Evolutionary conservation across 1,140 invertebrate genomes (phyloP), one percentile per base, ranked within the genome.

Genomic region (Lasaia peninsularis): DNA sequence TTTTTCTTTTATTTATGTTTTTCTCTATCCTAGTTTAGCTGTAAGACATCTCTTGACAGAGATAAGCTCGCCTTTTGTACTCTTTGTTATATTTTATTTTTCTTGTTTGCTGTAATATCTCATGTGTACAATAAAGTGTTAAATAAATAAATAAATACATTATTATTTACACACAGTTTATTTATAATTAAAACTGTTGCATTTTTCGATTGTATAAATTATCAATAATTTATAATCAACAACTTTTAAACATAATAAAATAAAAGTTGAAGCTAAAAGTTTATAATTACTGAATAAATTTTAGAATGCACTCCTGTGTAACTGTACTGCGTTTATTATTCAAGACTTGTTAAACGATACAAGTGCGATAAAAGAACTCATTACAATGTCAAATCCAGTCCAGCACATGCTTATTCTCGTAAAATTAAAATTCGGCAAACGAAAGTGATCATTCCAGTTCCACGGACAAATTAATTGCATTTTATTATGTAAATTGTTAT

Each of bases 401-500:
- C 8, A 44, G 16, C 18, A 14, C 40, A 44, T 18, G 40, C 40
- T 44, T 21, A 44, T 20, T 44, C 40, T 20, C 20, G 20, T 18
- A 10, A 11, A 14, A 21, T 44, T 44, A 44, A 44, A 44, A 44
- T 44, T 44, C 16, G 37, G 37, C 37, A 20, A 44, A 44, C 37
- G 37, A 44, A 44, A 44, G 37, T 44, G 37, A 20, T 18, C 37
- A 44, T 44, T 44, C 37, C 37, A 20, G 37, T 44, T 11, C 5
- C 14, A 10, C 14, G 4, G 9, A 44, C 37, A 11, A 44, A 44
- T 44, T 44, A 44, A 44, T 44, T 44, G 37, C 37, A 20, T 44
- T 44, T 44, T 44, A 44, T 44, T 44, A 20, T 44, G 37, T 44
- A 44, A 44, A 40, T 40, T 40, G 37, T 16, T 40, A 44, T 20